Evolutionary conservation across 2,797 vertebrate genomes (phyloP).

Genomic region (Rhynchonycteris naso): DNA sequence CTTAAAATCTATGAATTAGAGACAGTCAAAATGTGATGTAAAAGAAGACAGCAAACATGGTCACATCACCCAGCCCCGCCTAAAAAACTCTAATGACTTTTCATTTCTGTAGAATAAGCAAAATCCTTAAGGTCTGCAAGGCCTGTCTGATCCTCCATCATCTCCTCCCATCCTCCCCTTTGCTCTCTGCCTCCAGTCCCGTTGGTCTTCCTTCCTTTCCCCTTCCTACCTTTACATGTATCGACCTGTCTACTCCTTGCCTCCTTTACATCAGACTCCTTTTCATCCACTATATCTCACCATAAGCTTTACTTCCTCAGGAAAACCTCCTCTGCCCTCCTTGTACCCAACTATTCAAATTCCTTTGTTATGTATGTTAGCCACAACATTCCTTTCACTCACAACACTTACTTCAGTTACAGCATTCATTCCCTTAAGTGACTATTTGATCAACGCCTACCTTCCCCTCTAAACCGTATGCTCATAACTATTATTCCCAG

Average conservation of each 20-base stretch:
- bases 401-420: not conserved
- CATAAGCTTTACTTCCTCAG: slow-evolving; percentile 4
- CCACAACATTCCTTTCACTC: slow-evolving; percentile 12
- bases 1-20: slow-evolving; percentile 39
- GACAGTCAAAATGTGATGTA: not conserved
- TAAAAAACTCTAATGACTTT: slow-evolving; percentile 15
- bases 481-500: not conserved
- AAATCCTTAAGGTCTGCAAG: not conserved
- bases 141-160: not conserved
- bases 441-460: not conserved
- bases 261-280: slow-evolving; percentile 8
- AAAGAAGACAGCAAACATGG: slow-evolving; percentile 6
- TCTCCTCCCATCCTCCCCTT: not conserved
- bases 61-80: not conserved
- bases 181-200: not conserved
- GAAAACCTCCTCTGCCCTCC: slow-evolving; percentile 9
- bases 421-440: slow-evolving; percentile 1
- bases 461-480: not conserved
- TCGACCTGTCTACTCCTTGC: not conserved
- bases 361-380: not conserved
- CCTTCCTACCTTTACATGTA: not conserved
- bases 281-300: not conserved
- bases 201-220: not conserved
- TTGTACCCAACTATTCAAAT: not conserved
- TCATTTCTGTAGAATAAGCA: slow-evolving; percentile 12